A percentile compares a stretch with the other conserved stretches of the same genome.
Evolutionary conservation across 1,140 invertebrate species (phyloP).

Genomic region (Pogonomyrmex californicus): DNA sequence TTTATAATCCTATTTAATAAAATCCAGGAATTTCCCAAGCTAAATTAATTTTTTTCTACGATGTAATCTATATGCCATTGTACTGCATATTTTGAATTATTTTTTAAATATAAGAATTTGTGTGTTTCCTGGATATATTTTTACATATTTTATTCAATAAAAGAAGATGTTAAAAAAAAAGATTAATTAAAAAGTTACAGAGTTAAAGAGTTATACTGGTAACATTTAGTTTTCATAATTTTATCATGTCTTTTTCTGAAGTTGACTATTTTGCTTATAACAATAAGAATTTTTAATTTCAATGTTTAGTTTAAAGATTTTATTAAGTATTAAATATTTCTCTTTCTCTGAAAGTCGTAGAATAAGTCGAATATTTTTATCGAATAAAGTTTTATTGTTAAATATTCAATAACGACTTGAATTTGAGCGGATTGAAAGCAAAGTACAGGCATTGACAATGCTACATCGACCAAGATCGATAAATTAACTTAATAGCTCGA

Average conservation of each 20-base stretch:
- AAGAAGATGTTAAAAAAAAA: background rate
- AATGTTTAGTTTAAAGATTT: background rate
- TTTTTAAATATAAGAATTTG: conserved; percentile 25
- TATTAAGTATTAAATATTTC: background rate
- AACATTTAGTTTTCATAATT: background rate
- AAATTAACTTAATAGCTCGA: conserved; percentile 71
- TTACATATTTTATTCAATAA: background rate
- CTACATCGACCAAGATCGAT: conserved; percentile 45
- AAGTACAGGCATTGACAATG: conserved; percentile 48
- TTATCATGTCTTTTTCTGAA: background rate
- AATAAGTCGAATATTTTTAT: background rate
- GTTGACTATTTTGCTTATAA: background rate
- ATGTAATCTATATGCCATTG: background rate
- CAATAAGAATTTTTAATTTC: background rate
- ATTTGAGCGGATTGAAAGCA: conserved; percentile 56
- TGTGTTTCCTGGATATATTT: background rate
- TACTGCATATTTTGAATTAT: background rate
- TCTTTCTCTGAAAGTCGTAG: background rate
- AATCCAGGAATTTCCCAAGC: conserved; percentile 5
- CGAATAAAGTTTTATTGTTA: conserved; percentile 5
- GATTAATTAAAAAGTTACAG: background rate
- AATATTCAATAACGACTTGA: conserved; percentile 40
- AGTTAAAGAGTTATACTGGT: background rate
- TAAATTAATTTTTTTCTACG: conserved; percentile 19
- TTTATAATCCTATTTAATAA: conserved; percentile 34